Evolutionary conservation across 2,888 invertebrate species (phyloP).

Genomic region (Drosophila multiciliata): DNA sequence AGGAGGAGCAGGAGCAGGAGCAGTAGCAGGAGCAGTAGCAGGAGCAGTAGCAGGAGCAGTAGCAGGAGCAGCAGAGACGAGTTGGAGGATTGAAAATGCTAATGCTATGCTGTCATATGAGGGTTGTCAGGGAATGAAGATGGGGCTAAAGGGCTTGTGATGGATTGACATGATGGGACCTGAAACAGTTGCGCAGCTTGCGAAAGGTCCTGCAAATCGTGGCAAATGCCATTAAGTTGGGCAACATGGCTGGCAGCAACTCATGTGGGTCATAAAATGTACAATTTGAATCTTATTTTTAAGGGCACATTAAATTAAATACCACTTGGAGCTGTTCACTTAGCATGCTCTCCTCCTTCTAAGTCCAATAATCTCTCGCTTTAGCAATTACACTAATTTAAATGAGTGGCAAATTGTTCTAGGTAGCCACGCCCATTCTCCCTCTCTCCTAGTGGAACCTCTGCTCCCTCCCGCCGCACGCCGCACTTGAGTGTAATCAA

Average conservation of each 20-base stretch:
- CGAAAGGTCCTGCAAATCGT: conserved; percentile 9
- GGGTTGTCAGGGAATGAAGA: conserved; percentile 14
- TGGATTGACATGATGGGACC: conserved; percentile 54
- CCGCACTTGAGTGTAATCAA: conserved; percentile 56
- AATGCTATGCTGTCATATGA: conserved; percentile 39
- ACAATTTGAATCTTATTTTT: neutral
- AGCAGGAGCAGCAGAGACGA: neutral
- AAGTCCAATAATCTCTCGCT: conserved; percentile 35
- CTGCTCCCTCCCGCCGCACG: neutral
- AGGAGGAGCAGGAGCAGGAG: neutral
- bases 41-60: neutral
- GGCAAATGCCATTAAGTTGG: conserved; percentile 5
- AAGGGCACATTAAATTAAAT: neutral
- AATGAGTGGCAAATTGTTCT: conserved; percentile 57
- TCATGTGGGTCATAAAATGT: conserved; percentile 6
- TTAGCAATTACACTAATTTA: conserved; percentile 54
- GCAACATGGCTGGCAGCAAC: neutral
- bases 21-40: neutral
- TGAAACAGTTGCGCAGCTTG: conserved; percentile 22
- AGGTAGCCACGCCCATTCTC: conserved; percentile 5
- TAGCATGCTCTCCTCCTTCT: neutral
- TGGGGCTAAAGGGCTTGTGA: conserved; percentile 37
- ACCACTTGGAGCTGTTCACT: neutral
- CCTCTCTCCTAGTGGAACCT: neutral
- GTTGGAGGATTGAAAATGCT: neutral